Evolutionary conservation across 1,140 invertebrate species (phyloP).

Genomic region (Psix sp.): DNA sequence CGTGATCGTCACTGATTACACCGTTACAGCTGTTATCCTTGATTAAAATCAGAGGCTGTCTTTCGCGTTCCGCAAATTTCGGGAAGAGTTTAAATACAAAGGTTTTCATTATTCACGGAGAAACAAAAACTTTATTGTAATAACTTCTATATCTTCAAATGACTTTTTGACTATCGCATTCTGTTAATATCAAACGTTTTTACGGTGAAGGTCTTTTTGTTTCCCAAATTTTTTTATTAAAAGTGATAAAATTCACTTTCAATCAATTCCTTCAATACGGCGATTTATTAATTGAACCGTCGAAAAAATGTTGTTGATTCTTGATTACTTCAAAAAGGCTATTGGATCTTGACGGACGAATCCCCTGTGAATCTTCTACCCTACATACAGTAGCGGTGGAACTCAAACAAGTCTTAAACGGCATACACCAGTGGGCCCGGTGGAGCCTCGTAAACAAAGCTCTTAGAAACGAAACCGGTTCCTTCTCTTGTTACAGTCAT

Average conservation of each 20-base stretch:
- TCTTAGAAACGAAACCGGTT: constrained; percentile 50
- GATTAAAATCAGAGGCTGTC: constrained; percentile 66
- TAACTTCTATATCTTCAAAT: no score
- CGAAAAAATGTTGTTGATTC: no score
- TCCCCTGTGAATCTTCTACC: background rate
- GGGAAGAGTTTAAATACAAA: constrained; percentile 12
- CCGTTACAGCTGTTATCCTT: constrained; percentile 73
- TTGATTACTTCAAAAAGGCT: no score
- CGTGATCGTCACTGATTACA: constrained; percentile 71
- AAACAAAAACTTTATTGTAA: no score
- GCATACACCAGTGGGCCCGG: constrained; percentile 46
- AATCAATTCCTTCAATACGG: no score
- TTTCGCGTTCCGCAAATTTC: constrained; percentile 27
- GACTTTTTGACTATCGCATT: no score
- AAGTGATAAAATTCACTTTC: no score
- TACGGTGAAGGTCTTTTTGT: no score
- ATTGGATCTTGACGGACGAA: no score
- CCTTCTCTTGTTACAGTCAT: constrained; percentile 52
- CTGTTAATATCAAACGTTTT: no score
- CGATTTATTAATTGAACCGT: no score
- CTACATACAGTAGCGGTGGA: constrained; percentile 53
- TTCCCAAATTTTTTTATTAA: no score
- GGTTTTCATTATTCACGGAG: background rate
- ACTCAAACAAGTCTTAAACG: constrained; percentile 54
- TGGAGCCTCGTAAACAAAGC: constrained; percentile 66